Evolutionary conservation across 2,113 vertebrate genomes (phyloP).

Genomic region (Pelecanus crispus): DNA sequence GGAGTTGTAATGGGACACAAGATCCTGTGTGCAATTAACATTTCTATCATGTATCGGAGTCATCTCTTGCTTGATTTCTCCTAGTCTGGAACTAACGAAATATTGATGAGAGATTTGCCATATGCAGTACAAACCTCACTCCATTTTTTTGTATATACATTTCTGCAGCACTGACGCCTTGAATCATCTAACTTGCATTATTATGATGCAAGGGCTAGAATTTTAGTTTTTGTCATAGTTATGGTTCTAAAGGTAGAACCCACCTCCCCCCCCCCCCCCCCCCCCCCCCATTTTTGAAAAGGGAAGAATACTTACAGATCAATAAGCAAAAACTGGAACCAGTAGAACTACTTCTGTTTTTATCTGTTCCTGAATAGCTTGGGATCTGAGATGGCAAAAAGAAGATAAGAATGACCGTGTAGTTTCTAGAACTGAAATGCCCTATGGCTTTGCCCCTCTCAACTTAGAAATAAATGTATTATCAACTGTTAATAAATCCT

Average conservation of each 20-base stretch:
- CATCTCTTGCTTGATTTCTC: background rate
- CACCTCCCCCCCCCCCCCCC: too few relatives aligned
- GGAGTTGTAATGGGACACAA: background rate
- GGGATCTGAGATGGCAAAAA: background rate
- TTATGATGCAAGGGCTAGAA: background rate
- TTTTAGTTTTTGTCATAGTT: background rate
- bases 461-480: background rate
- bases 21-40: background rate
- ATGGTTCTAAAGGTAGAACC: background rate
- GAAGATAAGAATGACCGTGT: background rate
- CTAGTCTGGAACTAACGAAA: background rate
- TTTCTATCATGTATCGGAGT: background rate
- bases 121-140: background rate
- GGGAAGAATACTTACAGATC: background rate
- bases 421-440: background rate
- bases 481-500: background rate
- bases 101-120: background rate
- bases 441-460: background rate
- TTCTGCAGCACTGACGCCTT: background rate
- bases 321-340: background rate
- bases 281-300: background rate
- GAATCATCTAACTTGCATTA: background rate
- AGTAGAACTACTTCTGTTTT: background rate
- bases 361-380: background rate
- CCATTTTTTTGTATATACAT: fast-evolving